A percentile compares a stretch with the other conserved stretches of the same genome.
Evolutionary conservation across 2,888 invertebrate genomes (phyloP).

Genomic region (Creontiades dilutus): DNA sequence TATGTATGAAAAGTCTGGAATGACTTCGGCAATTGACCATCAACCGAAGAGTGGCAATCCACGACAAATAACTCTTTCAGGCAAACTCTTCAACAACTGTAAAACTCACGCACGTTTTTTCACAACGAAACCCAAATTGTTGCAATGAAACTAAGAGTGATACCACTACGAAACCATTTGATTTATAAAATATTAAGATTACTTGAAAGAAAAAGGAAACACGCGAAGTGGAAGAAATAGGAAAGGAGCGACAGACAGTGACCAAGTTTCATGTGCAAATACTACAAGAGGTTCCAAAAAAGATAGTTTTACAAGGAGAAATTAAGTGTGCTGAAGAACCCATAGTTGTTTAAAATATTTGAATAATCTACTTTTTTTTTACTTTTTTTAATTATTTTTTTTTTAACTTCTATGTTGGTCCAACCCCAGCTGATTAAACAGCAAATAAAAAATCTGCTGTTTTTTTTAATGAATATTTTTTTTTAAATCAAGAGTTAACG

Average conservation of each 20-base stretch:
- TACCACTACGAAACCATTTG: too few relatives aligned
- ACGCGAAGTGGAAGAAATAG: conserved; percentile 29
- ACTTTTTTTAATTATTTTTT: conserved; percentile 50
- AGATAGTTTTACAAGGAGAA: conserved; percentile 41
- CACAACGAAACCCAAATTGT: neutral
- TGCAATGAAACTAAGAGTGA: too few relatives aligned
- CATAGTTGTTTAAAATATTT: conserved; percentile 62
- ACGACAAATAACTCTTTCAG: neutral
- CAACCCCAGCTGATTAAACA: conserved; percentile 70
- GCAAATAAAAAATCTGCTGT: conserved; percentile 69
- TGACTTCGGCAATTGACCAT: neutral
- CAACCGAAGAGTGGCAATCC: neutral
- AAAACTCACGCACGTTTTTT: neutral
- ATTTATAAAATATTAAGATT: neutral
- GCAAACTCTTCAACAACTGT: neutral
- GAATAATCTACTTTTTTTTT: conserved; percentile 63
- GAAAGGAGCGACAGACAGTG: conserved; percentile 59
- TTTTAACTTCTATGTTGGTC: conserved; percentile 70
- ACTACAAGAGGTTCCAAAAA: conserved; percentile 54
- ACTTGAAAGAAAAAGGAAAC: neutral
- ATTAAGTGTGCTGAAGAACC: conserved; percentile 68
- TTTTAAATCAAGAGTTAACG: neutral
- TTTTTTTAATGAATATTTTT: neutral
- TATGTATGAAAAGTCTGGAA: neutral
- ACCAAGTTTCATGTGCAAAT: conserved; percentile 61